Evolutionary conservation across 2,797 vertebrate genomes (phyloP).

Genomic region (Anableps anableps): DNA sequence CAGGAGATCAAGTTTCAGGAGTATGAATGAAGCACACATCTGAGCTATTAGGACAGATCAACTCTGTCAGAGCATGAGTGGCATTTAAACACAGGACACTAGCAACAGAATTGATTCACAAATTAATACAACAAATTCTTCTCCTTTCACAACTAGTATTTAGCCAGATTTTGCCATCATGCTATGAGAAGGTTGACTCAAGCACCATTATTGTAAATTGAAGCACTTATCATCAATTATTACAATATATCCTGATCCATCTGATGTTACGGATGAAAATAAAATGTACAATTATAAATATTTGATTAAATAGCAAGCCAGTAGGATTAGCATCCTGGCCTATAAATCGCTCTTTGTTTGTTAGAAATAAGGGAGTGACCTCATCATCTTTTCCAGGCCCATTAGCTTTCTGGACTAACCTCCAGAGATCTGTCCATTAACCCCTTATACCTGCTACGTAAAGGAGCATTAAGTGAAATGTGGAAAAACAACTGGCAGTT

Average conservation of each 20-base stretch:
- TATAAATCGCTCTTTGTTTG: conserved; percentile 68
- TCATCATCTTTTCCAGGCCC: conserved; percentile 74
- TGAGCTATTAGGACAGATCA: conserved; percentile 52
- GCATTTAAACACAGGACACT: conserved; percentile 14
- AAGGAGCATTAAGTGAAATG: conserved; percentile 65
- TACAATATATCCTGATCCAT: conserved; percentile 19
- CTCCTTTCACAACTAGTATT: neutral
- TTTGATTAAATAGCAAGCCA: conserved; percentile 53
- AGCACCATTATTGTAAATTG: conserved; percentile 16
- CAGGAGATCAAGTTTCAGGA: conserved; percentile 72
- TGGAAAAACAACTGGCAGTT: conserved; percentile 40
- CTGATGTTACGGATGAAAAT: conserved; percentile 21
- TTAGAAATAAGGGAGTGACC: conserved; percentile 71
- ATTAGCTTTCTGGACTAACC: conserved; percentile 76
- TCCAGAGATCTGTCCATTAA: conserved; percentile 73
- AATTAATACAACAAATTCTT: conserved; percentile 29
- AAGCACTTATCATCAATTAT: conserved; percentile 14
- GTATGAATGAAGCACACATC: conserved; percentile 47
- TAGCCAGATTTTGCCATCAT: neutral
- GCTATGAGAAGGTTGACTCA: neutral
- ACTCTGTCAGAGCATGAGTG: conserved; percentile 21
- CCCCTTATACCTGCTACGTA: conserved; percentile 65
- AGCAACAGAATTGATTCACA: conserved; percentile 17
- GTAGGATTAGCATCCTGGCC: conserved; percentile 41
- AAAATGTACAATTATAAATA: conserved; percentile 54